phyloP scores from a whole-genome alignment of 2,888 invertebrate species.

The Drosophila tripunctata region DNA sequence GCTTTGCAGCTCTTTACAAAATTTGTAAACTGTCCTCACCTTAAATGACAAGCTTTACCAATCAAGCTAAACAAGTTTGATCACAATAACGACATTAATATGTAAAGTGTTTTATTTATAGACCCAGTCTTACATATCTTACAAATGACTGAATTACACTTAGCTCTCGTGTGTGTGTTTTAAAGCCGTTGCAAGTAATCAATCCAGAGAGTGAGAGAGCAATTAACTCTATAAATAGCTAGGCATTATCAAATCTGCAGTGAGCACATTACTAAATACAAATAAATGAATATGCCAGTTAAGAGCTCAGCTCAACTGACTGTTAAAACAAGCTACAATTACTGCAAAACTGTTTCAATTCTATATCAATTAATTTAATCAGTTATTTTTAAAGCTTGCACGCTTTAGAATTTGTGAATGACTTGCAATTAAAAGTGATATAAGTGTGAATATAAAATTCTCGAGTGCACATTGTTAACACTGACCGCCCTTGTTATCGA shows the following conservation, averaged over 20 bases:
- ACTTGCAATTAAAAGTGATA: slow-evolving; percentile 22
- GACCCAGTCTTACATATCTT: slow-evolving; percentile 46
- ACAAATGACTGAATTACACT: slow-evolving; percentile 13
- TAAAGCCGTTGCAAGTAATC: slow-evolving; percentile 23
- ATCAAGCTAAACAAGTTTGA: slow-evolving; percentile 49
- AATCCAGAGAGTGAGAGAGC: slow-evolving; percentile 34
- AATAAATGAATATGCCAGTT: slow-evolving; percentile 14
- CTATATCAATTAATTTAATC: slow-evolving; percentile 25
- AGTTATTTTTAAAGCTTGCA: slow-evolving; percentile 11
- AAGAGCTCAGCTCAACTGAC: neutral
- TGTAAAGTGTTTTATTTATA: slow-evolving; percentile 38
- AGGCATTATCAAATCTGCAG: slow-evolving; percentile 62
- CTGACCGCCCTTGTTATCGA: neutral
- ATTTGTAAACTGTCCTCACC: neutral
- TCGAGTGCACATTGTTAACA: slow-evolving; percentile 4
- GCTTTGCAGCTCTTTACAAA: slow-evolving; percentile 38
- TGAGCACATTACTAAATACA: slow-evolving; percentile 16
- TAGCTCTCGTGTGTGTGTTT: slow-evolving; percentile 8
- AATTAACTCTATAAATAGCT: slow-evolving; percentile 66
- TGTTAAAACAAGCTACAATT: neutral
- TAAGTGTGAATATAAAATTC: slow-evolving; percentile 6
- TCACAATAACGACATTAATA: slow-evolving; percentile 45
- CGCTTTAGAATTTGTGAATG: too few species aligned
- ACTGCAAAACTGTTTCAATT: slow-evolving; percentile 5
- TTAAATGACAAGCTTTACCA: slow-evolving; percentile 27